phyloP scores from a whole-genome alignment of 2,797 vertebrate genomes.

The Gobio occitaniae region DNA sequence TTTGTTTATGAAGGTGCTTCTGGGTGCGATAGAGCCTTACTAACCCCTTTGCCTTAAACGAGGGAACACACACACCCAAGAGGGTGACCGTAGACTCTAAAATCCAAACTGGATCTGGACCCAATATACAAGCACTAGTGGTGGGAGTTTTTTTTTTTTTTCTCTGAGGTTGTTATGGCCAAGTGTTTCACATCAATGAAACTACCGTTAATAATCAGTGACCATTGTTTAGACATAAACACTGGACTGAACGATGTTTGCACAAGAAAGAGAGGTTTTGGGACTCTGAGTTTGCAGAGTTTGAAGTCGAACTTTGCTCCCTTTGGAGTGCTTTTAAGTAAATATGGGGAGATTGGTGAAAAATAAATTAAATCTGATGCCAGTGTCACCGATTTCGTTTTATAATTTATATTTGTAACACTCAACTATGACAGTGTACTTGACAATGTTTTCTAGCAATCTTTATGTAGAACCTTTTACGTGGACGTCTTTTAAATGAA shows the following conservation, averaged over 20 bases:
- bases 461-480: conserved; percentile 36
- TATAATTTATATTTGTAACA: conserved; percentile 53
- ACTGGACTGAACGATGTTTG: conserved; percentile 37
- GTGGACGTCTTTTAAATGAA: conserved; percentile 25
- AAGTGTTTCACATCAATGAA: conserved; percentile 31
- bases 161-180: conserved; percentile 11
- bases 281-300: conserved; percentile 44
- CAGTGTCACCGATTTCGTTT: conserved; percentile 50
- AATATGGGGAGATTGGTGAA: conserved; percentile 20
- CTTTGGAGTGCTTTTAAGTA: conserved; percentile 45
- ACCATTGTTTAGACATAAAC: conserved; percentile 23
- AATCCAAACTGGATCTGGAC: neutral
- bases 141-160: too few relatives aligned
- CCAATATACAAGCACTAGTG: neutral
- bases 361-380: conserved; percentile 48
- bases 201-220: neutral
- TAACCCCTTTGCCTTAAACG: conserved; percentile 66
- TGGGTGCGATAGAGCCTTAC: conserved; percentile 54
- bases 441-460: conserved; percentile 34
- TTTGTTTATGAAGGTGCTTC: conserved; percentile 21
- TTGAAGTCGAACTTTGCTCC: conserved; percentile 40
- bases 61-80: conserved; percentile 30
- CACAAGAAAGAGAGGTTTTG: conserved; percentile 20
- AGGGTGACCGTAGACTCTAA: conserved; percentile 32
- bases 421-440: conserved; percentile 23